Evolutionary conservation across 2,888 invertebrate species (phyloP), one percentile per base, ranked within the genome.

Genomic region (Tiphia femorata): DNA sequence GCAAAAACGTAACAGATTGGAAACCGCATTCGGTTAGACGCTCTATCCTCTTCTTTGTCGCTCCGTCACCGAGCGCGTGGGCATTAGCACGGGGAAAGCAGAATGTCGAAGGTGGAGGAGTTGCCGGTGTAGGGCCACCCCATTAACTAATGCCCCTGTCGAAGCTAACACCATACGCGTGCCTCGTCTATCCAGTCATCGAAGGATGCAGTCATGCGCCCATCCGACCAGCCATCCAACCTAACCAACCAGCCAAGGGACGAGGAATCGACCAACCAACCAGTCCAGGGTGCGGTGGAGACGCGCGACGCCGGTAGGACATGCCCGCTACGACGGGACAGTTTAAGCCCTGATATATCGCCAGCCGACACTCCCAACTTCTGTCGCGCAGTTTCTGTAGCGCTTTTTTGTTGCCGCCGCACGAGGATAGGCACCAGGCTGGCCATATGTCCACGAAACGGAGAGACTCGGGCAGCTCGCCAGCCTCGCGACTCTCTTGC

Each of bases 301-400:
- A 33, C 37, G 19, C 21, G 35, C 14, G 54, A 53, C 49, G 50
- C 52, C 65, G 60, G 72, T 73, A 70, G 70, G 71, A 78, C 77
- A 75, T 63, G 72, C 67, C 64, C 62, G 53, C 53, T 66, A 62
- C 62, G 70, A 67, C 72, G 72, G 73, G 67, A 72, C 78, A 81
- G 81, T 83, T 82, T 83, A 83, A 82, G 83, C 82, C 83, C 81
- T 83, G 83, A 83, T 83, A 83, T 83, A 83, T 83, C 82, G 82
- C 78, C 73, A 70, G 72, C 65, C 76, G 83, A 82, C 83, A 83
- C 83, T 82, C 83, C 83, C 83, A 83, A 83, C 83, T 83, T 83
- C 83, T 83, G 83, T 83, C 82, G 77, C n/a, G n/a, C 77, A 77
- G 76, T 78, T 82, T 81, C 80, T 66, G 77, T 80, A 73, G 70